Conservation (phyloP, 2,113 vertebrate species). For the Gopherus evgoodei region DNA sequence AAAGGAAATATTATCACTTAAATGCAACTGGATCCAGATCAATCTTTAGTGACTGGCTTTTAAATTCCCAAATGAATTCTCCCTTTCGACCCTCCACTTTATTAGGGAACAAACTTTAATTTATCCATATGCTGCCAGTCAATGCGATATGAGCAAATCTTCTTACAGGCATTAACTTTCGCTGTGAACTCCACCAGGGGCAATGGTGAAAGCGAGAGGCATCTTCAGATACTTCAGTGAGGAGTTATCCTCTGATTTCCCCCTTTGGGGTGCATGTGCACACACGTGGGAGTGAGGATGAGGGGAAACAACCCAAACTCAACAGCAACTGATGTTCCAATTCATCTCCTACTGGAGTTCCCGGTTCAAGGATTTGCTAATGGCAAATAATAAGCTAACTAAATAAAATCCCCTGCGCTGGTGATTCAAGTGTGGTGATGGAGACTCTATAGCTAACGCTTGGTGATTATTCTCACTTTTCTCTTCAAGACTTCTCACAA, state of each 20-base stretch:
- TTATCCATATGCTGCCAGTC: background rate
- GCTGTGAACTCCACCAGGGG: background rate
- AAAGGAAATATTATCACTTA: background rate
- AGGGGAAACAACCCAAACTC: background rate
- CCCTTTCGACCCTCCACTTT: background rate
- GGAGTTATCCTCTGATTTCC: background rate
- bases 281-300: background rate
- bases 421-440: background rate
- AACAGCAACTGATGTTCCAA: background rate
- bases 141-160: background rate
- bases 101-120: background rate
- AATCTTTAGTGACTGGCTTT: background rate
- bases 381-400: background rate
- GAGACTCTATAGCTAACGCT: background rate
- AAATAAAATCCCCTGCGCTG: background rate
- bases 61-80: background rate
- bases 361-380: slow-evolving; percentile 23
- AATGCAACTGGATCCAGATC: background rate
- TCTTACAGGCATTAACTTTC: background rate
- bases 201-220: background rate
- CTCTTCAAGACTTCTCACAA: background rate
- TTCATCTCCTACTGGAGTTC: background rate
- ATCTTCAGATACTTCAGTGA: background rate
- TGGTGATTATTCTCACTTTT: background rate
- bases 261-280: background rate